Evolutionary conservation across 64 coral and sea anemone genomes (phyloP).

Genomic region (Dendronephthya gigantea): DNA sequence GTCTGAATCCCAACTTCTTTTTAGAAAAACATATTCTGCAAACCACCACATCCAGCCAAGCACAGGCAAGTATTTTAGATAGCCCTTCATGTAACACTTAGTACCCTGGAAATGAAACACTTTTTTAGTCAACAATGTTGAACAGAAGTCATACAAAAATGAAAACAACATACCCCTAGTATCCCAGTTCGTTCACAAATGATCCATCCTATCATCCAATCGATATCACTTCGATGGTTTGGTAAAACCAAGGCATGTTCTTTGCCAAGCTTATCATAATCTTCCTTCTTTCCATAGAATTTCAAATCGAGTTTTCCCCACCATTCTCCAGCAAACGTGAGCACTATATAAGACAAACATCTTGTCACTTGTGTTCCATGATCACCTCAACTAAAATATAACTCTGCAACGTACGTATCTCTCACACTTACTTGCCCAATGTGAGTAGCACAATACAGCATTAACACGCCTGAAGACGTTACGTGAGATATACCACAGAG

Average conservation of each 20-base stretch:
- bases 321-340: constrained; percentile 81
- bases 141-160: not conserved
- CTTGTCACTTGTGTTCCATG: too few species aligned
- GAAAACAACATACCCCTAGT: constrained; percentile 48
- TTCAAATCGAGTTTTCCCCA: constrained; percentile 64
- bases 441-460: not conserved
- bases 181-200: constrained; percentile 63
- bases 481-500: constrained; percentile 3
- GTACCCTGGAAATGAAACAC: constrained; percentile 23
- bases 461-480: not conserved
- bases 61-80: constrained; percentile 81
- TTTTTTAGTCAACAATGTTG: not conserved
- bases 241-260: constrained; percentile 65
- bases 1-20: constrained; percentile 74
- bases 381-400: too few species aligned
- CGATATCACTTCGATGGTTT: constrained; percentile 94
- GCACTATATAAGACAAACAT: constrained; percentile 53
- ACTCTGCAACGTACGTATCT: too few species aligned
- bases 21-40: constrained; percentile 67
- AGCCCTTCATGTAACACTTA: constrained; percentile 86
- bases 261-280: constrained; percentile 58
- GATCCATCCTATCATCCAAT: constrained; percentile 87
- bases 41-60: constrained; percentile 86
- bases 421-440: not conserved
- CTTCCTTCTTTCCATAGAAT: constrained; percentile 81